These are phyloP conservation scores for Perca schrenkii DNA, from an alignment of 2,113 vertebrate species.

Conservation along the genomic window DNA sequence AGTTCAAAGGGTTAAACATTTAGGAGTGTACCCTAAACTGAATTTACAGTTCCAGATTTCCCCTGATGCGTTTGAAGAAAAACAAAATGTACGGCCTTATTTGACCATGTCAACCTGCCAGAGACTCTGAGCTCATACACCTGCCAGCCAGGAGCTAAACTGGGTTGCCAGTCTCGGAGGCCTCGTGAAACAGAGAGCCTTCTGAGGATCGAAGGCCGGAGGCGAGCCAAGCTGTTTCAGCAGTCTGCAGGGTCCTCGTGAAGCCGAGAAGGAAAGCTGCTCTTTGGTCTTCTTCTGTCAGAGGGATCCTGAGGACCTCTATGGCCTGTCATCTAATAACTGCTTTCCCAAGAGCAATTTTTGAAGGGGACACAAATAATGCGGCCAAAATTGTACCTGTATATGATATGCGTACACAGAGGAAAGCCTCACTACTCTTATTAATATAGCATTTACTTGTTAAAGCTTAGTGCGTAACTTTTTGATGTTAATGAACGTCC, in stretches of 20 bases:
- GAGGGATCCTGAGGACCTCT: not conserved
- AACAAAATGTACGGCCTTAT: not conserved
- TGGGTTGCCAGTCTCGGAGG: not conserved
- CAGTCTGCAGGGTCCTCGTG: conserved; percentile 21
- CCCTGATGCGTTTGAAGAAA: not conserved
- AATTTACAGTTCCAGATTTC: not conserved
- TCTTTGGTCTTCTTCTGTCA: conserved; percentile 10
- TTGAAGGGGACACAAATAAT: too few species aligned
- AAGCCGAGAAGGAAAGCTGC: not conserved
- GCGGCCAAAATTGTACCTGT: too few species aligned
- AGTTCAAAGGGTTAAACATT: too few species aligned
- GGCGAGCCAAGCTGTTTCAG: conserved; percentile 35
- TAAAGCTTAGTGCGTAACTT: too few species aligned
- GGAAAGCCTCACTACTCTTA: too few species aligned
- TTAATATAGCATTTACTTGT: too few species aligned
- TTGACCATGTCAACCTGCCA: not conserved
- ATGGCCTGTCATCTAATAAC: not conserved
- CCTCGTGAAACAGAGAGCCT: conserved; percentile 21
- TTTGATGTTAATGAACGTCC: too few species aligned
- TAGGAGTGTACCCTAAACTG: too few species aligned
- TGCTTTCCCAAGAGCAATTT: too few species aligned
- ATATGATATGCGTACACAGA: too few species aligned
- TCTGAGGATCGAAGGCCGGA: conserved; percentile 32
- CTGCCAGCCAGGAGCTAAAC: conserved; percentile 13
- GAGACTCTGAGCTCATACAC: conserved; percentile 4